Base-by-base conservation (phyloP, 1,140 invertebrate genomes). In the Chironomus striatipennis region DNA sequence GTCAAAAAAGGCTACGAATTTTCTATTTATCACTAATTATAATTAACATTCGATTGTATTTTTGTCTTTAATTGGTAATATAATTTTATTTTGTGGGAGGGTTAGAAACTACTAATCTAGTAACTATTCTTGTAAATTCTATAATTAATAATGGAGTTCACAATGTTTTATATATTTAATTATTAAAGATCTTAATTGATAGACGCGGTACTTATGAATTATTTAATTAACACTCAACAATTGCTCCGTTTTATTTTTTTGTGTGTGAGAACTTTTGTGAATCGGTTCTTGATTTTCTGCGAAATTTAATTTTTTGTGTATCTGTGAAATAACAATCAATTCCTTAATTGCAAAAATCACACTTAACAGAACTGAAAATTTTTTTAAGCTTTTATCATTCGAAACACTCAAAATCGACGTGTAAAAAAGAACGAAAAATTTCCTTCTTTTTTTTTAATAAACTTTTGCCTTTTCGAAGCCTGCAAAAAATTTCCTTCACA, bases 161-260 rank as follows among this genome's bases (percentile, higher is more conserved):
- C 43, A 47, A 47, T 47, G 24, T 34, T 47, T n/a, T 57, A 57
- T 47, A 8, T 10, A 12, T 15, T 9, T 57, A 57, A 12, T 57
- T 57, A 57, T 57, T 57, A 47, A 15, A 10, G 43, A 4, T 34
- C 43, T 57, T 57, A 57, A n/a, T 57, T 57, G 24, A 34, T 34
- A 34, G 5, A 34, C 24, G 1, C 24, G 24, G 12, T 57, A 57
- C 47, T 57, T 57, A 57, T 57, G 47, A 57, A 57, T 57, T 57
- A 57, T 57, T 57, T 57, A 57, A 57, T 57, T 57, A 57, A 57
- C 47, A 57, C 47, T 57, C 47, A 57, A 57, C 47, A 57, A 57
- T 47, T 47, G 43, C 43, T 47, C 43, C 43, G 12, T 12, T 57
- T 12, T 12, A 12, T 47, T 12, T 12, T 15, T 57, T 15, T 57